These are phyloP conservation scores for Leptothorax acervorum DNA, from an alignment of 2,888 invertebrate genomes.

Conservation along the genomic window DNA sequence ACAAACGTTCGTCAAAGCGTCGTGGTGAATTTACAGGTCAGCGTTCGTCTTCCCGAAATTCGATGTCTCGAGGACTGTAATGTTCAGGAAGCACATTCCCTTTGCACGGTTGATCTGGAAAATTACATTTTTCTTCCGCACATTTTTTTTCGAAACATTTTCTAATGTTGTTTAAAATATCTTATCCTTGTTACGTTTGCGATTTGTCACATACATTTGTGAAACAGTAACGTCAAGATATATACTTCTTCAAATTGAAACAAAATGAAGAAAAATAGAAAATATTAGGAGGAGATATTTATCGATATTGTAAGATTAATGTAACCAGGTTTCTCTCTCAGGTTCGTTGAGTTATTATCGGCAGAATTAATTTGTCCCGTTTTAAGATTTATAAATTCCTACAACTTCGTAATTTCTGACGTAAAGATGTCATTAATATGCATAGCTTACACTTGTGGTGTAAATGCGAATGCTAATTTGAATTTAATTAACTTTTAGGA, in stretches of 20 bases:
- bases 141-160: too few relatives aligned
- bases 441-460: too few relatives aligned
- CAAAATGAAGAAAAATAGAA: not conserved
- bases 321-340: not conserved
- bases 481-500: not conserved
- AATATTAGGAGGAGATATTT: not conserved
- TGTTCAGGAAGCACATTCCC: too few relatives aligned
- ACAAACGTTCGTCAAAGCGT: slow-evolving; percentile 25
- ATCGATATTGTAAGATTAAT: not conserved
- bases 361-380: not conserved
- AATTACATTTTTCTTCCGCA: not conserved
- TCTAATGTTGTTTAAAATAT: not conserved
- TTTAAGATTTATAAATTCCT: not conserved
- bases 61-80: not conserved
- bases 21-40: not conserved
- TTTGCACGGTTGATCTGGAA: not conserved
- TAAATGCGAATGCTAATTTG: not conserved
- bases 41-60: not conserved
- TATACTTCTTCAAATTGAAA: not conserved
- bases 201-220: not conserved
- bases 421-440: not conserved
- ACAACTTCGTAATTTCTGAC: not conserved
- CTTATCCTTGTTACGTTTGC: not conserved
- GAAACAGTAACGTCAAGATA: not conserved
- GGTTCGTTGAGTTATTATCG: not conserved